phyloP scores from a whole-genome alignment of 2,888 invertebrate genomes.

The Drosophila atroscutellata region DNA sequence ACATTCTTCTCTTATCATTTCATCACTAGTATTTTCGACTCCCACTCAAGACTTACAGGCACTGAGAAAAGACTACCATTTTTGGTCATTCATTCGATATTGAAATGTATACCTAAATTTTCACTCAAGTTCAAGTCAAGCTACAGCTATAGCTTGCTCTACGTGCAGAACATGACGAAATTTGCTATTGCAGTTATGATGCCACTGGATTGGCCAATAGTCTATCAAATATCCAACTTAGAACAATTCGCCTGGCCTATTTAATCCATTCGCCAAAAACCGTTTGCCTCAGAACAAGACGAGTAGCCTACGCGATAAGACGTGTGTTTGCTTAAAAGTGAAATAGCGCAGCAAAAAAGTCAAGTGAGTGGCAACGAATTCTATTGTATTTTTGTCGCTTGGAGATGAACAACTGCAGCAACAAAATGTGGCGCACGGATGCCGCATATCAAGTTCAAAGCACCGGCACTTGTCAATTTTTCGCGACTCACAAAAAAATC shows the following conservation, averaged over 20 bases:
- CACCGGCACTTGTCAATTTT: constrained; percentile 53
- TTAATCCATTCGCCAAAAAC: constrained; percentile 20
- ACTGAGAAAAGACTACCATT: background rate
- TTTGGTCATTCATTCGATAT: background rate
- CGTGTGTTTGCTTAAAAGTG: constrained; percentile 1
- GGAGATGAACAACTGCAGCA: constrained; percentile 24
- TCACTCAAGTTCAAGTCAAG: background rate
- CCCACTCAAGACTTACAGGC: background rate
- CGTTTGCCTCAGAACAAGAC: constrained; percentile 39
- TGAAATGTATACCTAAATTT: background rate
- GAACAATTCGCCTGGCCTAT: constrained; percentile 11
- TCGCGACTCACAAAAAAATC: constrained; percentile 28
- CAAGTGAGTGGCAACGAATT: constrained; percentile 55
- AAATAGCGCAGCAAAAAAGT: constrained; percentile 35
- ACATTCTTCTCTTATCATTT: constrained; percentile 47
- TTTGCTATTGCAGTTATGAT: background rate
- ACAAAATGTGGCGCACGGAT: constrained; percentile 42
- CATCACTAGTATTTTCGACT: background rate
- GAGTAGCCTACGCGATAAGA: constrained; percentile 59
- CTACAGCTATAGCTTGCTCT: background rate
- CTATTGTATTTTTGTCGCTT: constrained; percentile 52
- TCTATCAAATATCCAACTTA: background rate
- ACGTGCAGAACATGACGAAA: background rate
- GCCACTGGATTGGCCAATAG: background rate
- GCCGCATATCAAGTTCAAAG: constrained; percentile 72